Percentiles rank a stretch among this genome's conserved stretches.
These are phyloP conservation scores for Cricetomys ansorgei DNA, from an alignment of 2,113 vertebrate genomes.

Conservation along the genomic window DNA sequence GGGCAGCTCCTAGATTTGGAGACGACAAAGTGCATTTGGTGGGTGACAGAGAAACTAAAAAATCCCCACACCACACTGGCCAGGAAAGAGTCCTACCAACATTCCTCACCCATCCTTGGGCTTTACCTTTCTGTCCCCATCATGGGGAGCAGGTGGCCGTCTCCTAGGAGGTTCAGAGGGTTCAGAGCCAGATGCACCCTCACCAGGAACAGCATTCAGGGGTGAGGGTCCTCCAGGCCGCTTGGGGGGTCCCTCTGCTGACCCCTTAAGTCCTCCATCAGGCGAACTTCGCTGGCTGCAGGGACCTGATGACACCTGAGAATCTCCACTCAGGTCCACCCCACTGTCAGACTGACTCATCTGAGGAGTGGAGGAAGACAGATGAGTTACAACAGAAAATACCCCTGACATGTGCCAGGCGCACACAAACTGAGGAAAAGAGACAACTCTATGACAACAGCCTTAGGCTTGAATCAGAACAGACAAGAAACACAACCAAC, in stretches of 20 bases:
- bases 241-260: constrained; percentile 76
- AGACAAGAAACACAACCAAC: neutral
- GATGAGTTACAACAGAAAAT: constrained; percentile 2
- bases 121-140: constrained; percentile 80
- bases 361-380: constrained; percentile 71
- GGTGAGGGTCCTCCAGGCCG: constrained; percentile 69
- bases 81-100: neutral
- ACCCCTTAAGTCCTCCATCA: constrained; percentile 84
- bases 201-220: constrained; percentile 71
- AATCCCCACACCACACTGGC: neutral
- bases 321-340: constrained; percentile 88
- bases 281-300: constrained; percentile 88
- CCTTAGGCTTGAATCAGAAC: neutral
- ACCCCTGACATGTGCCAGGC: neutral
- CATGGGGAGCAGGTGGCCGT: constrained; percentile 66
- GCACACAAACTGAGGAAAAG: neutral
- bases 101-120: neutral
- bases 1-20: constrained; percentile 57
- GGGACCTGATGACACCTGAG: constrained; percentile 86
- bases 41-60: neutral
- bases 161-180: constrained; percentile 80
- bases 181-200: constrained; percentile 76
- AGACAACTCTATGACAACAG: no score
- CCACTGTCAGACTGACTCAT: constrained; percentile 89
- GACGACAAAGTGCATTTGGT: neutral